Base-by-base conservation (phyloP, 2,888 invertebrate species). In the Mayetiola destructor region DNA sequence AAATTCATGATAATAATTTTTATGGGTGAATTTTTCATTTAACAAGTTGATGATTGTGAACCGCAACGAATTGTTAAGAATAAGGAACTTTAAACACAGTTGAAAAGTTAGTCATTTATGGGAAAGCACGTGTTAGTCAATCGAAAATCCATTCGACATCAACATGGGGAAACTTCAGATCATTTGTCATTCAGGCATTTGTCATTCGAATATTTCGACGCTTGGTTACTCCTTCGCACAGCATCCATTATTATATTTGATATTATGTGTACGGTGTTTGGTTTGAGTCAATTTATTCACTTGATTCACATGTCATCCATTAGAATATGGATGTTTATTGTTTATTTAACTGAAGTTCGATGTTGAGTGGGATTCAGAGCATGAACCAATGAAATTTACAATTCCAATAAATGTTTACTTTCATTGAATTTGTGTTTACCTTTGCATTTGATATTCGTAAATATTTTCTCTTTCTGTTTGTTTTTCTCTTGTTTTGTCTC, bases 61-160 rank as follows among this genome's bases (percentile, higher is more conserved):
- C 27, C 48, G 48, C 23, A 48, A 48, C 48, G 48, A 48, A 48
- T 48, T 48, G n/a, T 16, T 48, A 48, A 48, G n/a, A n/a, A n/a
- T n/a, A 48, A 48, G n/a, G 48, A 48, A 48, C 27, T 48, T 48
- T 48, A 48, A 48, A 27, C 48, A 48, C 48, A 48, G 48, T 48
- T 48, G n/a, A 2, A n/a, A 27, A 48, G 48, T 48, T 40, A 40
- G 40, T 40, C 12, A 6, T 18, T 42, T 12, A n/a, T 48, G 27
- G 16, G 2, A 10, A 42, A 8, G 12, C 48, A 48, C 48, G 48
- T 48, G 48, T 48, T n/a, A 32, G 48, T 48, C 27, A 48, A 48
- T 48, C 48, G 27, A 27, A 27, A 48, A 48, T 48, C 23, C 8
- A 48, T 39, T n/a, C n/a, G n/a, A n/a, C n/a, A n/a, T n/a, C n/a